Base-by-base conservation (phyloP, 2,113 vertebrate species). In the Bufo bufo region DNA sequence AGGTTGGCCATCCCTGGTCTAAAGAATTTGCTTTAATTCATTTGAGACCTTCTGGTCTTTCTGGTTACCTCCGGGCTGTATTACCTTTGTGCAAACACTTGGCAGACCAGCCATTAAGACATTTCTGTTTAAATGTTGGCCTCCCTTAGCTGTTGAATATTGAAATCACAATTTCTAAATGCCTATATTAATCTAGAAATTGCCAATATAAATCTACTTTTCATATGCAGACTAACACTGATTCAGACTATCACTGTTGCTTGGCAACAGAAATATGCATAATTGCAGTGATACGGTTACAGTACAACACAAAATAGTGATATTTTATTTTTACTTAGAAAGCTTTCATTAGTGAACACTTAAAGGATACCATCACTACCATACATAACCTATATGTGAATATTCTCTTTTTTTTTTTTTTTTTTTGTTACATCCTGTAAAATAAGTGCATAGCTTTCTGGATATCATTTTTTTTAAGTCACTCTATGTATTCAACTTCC, bases 221-320 rank as follows among this genome's bases (percentile, higher is more conserved):
- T 87, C 43, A 20, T 12, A 65, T 61, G 54, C 79, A 75, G 61
- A 20, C 79, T 83, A 82, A 88, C 82, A 83, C 66, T 74, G 66
- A 82, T 47, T 74, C 43, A 59, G 54, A 19, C 86, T 72, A 74
- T 82, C 78, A 87, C 65, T 63, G 86, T 88, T 83, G 86, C 86
- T 45, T 88, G 86, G 86, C 69, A 82, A 88, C 86, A n/a, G 79
- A 82, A 88, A 74, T 88, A 77, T 88, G 79, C 69, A 82, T 83
- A 83, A 88, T 88, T 82, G 17, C 69, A 75, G 16, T 50, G 54
- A 82, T 71, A 75, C n/a, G 56, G 66, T 75, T 59, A 4, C 71
- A 61, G 16, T 47, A 74, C 86, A 83, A 88, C 79, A 19, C 6
- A 49, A 33, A 69, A 69, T 59, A 13, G 77, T 80, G n/a, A 58